Evolutionary conservation across 2,797 vertebrate species (phyloP).

Genomic region (Melanotaenia parkinsoni): DNA sequence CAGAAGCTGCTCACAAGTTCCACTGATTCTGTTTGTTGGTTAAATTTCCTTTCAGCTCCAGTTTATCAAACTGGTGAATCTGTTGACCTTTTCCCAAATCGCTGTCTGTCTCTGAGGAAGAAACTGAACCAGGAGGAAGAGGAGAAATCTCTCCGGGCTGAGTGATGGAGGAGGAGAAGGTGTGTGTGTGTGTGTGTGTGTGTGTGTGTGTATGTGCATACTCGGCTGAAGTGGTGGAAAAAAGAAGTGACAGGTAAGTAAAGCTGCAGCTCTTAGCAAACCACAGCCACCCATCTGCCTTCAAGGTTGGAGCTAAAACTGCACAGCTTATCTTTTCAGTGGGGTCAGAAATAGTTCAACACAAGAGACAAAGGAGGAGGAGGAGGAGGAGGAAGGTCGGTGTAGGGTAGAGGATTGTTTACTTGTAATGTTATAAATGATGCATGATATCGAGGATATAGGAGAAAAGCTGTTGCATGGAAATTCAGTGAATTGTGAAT

Average conservation of each 20-base stretch:
- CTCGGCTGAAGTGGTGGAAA: conserved; percentile 1
- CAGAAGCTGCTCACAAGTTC: neutral
- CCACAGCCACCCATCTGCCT: conserved; percentile 48
- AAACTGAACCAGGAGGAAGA: neutral
- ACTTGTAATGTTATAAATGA: conserved; percentile 1
- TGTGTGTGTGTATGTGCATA: conserved; percentile 12
- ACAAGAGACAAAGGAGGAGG: neutral
- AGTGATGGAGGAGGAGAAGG: neutral
- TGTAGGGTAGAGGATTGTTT: neutral
- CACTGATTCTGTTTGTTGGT: neutral
- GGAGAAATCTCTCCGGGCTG: neutral
- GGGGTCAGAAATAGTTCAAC: conserved; percentile 37
- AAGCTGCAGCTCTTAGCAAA: conserved; percentile 32
- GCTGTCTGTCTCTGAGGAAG: conserved; percentile 1
- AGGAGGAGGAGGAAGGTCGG: neutral
- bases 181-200: conserved; percentile 1
- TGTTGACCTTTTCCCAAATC: neutral
- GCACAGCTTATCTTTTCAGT: conserved; percentile 38
- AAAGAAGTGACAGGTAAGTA: conserved; percentile 22
- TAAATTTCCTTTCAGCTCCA: neutral
- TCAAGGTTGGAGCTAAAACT: conserved; percentile 45
- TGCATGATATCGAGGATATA: neutral
- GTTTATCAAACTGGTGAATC: neutral
- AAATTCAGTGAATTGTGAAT: neutral
- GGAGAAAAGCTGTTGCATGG: neutral